Evolutionary conservation across 2,113 vertebrate species (phyloP).

Genomic region (Ivindomyrus marchei): DNA sequence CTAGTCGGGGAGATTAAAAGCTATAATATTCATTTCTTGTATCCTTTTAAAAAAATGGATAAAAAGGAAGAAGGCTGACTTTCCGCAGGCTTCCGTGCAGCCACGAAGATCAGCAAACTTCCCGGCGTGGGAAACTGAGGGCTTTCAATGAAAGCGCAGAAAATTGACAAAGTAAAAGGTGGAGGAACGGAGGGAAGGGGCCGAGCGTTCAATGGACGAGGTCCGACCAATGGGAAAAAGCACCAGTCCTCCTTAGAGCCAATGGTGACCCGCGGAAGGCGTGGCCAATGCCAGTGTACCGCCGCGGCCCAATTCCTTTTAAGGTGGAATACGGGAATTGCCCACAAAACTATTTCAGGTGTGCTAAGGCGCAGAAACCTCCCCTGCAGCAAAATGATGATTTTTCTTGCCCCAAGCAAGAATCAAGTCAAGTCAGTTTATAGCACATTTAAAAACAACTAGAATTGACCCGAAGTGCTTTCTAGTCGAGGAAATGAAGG

Average conservation of each 20-base stretch:
- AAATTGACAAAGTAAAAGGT: slow-evolving; percentile 63
- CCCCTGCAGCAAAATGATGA: neutral
- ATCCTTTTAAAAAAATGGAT: neutral
- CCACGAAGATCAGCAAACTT: slow-evolving; percentile 25
- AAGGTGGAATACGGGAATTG: slow-evolving; percentile 46
- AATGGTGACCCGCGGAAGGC: slow-evolving; percentile 44
- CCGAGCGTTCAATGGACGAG: slow-evolving; percentile 43
- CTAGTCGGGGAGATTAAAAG: neutral
- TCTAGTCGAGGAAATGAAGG: neutral
- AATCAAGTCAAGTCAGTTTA: neutral
- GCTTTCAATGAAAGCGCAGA: slow-evolving; percentile 58
- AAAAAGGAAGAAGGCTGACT: neutral
- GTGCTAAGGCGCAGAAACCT: neutral
- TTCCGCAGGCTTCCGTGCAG: neutral
- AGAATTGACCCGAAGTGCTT: neutral
- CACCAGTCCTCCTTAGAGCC: slow-evolving; percentile 28
- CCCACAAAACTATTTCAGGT: neutral
- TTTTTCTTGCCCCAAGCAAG: neutral
- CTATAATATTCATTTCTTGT: neutral
- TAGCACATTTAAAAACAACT: neutral
- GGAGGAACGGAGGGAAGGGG: slow-evolving; percentile 43
- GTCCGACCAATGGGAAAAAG: slow-evolving; percentile 49
- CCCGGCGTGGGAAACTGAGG: slow-evolving; percentile 31
- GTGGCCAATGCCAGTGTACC: slow-evolving; percentile 27
- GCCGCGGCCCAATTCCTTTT: slow-evolving; percentile 31